Base-by-base conservation (phyloP, 2,888 invertebrate species). In the Laspeyria flexula region DNA sequence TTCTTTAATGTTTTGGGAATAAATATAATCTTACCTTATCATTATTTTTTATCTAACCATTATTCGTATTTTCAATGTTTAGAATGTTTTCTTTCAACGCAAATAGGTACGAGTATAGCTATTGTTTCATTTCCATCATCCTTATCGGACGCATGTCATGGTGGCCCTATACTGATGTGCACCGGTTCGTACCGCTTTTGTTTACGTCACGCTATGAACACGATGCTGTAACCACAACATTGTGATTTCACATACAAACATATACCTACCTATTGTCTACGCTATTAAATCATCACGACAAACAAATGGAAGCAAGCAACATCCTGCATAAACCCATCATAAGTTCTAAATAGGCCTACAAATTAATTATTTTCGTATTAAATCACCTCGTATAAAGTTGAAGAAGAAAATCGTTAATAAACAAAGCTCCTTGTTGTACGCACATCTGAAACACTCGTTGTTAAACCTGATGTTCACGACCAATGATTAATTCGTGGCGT, bases 401-500 rank as follows among this genome's bases (percentile, higher is more conserved):
- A 12, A 45, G 12, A 31, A 34, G 33, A 49, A 54, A 48, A 46
- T 35, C 43, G 5, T 34, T 31, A 61, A 57, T 48, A 50, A 55
- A 61, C 50, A 13, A 43, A 58, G 58, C 33, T 43, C 37, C 15
- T 43, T 43, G 40, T 58, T 58, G 42, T 54, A 60, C 40, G 15
- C 52, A 15, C 27, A 56, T 37, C 48, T 43, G 35, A 53, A 65
- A 68, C 48, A 40, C 33, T 31, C 9, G 29, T 25, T 59, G 58
- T 65, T 43, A 59, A 62, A 52, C 52, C 53, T 43, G 37, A 57
- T 68, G 56, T 54, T 64, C 52, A 57, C 56, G 51, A 61, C 55
- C 42, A 65, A 66, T 70, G 66, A 81, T 81, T 80, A 75, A 83
- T 83, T 73, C 73, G 52, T 63, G 65, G 63, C 62, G 61, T 83